These are phyloP conservation scores for Melanotaenia maccullochi DNA, from an alignment of 2,797 vertebrate genomes.

Conservation along the genomic window DNA sequence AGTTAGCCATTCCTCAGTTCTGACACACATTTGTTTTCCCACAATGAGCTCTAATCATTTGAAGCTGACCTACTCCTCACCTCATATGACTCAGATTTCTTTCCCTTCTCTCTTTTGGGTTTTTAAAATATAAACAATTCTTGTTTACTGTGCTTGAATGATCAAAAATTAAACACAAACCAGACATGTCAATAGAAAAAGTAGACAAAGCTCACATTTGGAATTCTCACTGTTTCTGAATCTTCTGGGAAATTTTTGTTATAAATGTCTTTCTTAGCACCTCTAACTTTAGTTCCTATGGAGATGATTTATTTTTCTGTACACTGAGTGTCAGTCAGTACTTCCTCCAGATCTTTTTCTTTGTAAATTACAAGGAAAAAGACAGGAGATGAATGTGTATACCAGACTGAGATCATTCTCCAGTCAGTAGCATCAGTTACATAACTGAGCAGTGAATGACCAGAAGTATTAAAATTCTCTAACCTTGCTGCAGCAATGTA, in stretches of 20 bases:
- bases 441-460: constrained; percentile 27
- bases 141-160: constrained; percentile 56
- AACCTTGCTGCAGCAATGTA: constrained; percentile 92
- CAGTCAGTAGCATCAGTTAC: constrained; percentile 30
- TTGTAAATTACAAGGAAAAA: constrained; percentile 74
- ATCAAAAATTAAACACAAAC: constrained; percentile 59
- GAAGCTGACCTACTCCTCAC: constrained; percentile 67
- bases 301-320: constrained; percentile 95
- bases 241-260: constrained; percentile 61
- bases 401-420: constrained; percentile 45
- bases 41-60: constrained; percentile 67
- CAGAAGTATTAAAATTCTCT: constrained; percentile 40
- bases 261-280: constrained; percentile 67
- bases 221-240: constrained; percentile 65
- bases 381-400: constrained; percentile 48
- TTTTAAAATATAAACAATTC: constrained; percentile 58
- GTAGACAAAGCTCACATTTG: constrained; percentile 79
- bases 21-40: constrained; percentile 73
- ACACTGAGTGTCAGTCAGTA: constrained; percentile 98
- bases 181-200: constrained; percentile 23
- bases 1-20: constrained; percentile 70
- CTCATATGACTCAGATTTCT: constrained; percentile 62
- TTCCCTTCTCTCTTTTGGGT: constrained; percentile 32
- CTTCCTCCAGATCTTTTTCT: constrained; percentile 94
- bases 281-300: constrained; percentile 85